Evolutionary conservation across 2,113 vertebrate species (phyloP).

Genomic region (Melierax canorus): DNA sequence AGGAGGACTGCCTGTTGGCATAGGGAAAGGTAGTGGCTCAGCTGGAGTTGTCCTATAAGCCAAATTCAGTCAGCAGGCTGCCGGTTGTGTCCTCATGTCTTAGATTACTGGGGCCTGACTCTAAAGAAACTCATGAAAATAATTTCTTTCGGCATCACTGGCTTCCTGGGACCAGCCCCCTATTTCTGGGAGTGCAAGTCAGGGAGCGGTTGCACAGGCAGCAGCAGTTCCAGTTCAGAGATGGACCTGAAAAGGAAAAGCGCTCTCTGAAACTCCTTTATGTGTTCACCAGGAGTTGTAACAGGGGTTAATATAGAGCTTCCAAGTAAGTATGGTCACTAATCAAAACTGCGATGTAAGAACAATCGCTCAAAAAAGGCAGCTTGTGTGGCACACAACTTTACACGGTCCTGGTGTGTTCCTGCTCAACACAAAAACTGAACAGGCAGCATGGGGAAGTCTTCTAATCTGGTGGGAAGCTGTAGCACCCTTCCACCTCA

Average conservation of each 20-base stretch:
- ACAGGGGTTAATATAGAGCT: background rate
- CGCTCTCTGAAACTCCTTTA: background rate
- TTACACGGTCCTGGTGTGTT: background rate
- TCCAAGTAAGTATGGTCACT: fast-evolving
- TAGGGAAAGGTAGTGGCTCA: background rate
- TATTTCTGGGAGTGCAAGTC: background rate
- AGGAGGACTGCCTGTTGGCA: fast-evolving
- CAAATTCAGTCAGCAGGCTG: background rate
- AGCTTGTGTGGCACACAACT: background rate
- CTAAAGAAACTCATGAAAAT: background rate
- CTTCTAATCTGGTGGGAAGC: background rate
- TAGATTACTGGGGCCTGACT: background rate
- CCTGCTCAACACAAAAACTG: background rate
- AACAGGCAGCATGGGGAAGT: background rate
- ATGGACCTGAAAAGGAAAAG: background rate
- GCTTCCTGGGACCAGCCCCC: background rate
- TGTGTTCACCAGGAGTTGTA: background rate
- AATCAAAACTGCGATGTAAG: background rate
- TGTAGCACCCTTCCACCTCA: background rate
- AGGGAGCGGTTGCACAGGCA: background rate
- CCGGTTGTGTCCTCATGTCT: background rate
- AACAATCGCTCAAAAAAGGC: background rate
- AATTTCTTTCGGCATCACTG: background rate
- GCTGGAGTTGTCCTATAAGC: background rate
- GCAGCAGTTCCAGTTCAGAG: background rate